Evolutionary conservation across 2,888 invertebrate species (phyloP).

Genomic region (Cylloceria caligata): DNA sequence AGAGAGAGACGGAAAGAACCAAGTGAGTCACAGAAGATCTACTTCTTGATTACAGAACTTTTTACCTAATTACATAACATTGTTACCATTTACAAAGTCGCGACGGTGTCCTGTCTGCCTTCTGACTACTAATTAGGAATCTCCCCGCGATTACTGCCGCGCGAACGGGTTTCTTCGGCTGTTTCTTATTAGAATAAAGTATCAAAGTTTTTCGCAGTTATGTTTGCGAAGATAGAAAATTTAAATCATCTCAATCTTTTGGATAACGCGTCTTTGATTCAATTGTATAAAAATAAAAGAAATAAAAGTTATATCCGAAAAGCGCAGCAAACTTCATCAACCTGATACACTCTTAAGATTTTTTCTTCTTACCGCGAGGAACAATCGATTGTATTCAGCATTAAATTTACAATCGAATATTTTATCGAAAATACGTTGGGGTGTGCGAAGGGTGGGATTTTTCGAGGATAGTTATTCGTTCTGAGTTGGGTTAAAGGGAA

Average conservation of each 20-base stretch:
- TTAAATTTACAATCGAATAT: conserved; percentile 52
- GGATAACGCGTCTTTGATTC: not conserved
- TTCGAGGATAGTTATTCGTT: conserved; percentile 55
- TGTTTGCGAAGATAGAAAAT: not conserved
- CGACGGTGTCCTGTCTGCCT: conserved; percentile 75
- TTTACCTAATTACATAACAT: conserved; percentile 84
- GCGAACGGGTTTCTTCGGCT: conserved; percentile 64
- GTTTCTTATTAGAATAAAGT: conserved; percentile 65
- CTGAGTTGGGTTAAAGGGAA: conserved; percentile 18
- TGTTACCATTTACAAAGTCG: conserved; percentile 84
- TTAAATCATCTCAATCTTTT: not conserved
- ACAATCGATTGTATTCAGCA: conserved; percentile 34
- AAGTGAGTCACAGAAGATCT: conserved; percentile 80
- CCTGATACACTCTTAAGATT: not conserved
- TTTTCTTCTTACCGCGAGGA: conserved; percentile 6
- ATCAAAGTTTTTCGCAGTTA: conserved; percentile 53
- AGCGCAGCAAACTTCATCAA: not conserved
- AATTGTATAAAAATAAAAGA: not conserved
- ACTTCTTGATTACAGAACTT: conserved; percentile 84
- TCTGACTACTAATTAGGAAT: conserved; percentile 81
- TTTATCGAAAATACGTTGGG: conserved; percentile 60
- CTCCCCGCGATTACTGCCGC: conserved; percentile 76
- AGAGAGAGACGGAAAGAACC: conserved; percentile 52
- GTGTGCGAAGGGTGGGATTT: conserved; percentile 2
- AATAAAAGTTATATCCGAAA: not conserved